phyloP scores from a whole-genome alignment of 2,888 invertebrate species.

The Ypsolopha scabrella region DNA sequence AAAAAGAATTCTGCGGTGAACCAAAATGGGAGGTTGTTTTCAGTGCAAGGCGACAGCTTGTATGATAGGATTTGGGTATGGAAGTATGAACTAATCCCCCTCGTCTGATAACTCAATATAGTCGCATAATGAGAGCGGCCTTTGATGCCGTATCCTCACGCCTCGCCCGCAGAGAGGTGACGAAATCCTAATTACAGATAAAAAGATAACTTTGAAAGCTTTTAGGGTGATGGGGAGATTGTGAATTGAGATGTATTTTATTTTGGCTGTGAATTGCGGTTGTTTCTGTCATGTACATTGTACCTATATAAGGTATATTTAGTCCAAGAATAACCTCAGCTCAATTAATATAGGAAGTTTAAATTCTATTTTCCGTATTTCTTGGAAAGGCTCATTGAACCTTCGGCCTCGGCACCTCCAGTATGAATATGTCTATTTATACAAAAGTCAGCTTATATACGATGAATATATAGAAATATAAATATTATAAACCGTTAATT shows the following conservation, averaged over 20 bases:
- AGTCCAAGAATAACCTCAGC: too few species aligned
- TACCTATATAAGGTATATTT: too few species aligned
- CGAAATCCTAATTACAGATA: constrained; percentile 69
- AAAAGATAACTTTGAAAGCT: constrained; percentile 61
- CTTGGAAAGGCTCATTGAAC: too few species aligned
- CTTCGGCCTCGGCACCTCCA: too few species aligned
- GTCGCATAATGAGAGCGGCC: constrained; percentile 62
- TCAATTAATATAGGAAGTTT: too few species aligned
- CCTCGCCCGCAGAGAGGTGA: constrained; percentile 39
- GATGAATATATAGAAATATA: too few species aligned
- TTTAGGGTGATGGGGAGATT: constrained; percentile 14
- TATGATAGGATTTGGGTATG: constrained; percentile 69
- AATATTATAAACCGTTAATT: too few species aligned
- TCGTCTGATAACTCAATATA: constrained; percentile 68
- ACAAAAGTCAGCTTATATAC: too few species aligned
- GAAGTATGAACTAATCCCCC: constrained; percentile 70
- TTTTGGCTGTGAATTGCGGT: too few species aligned
- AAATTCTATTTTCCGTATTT: too few species aligned
- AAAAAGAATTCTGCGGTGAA: constrained; percentile 47
- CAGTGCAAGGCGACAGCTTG: constrained; percentile 68
- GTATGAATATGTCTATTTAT: too few species aligned
- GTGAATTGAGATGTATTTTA: constrained; percentile 12
- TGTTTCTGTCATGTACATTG: too few species aligned
- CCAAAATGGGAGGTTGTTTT: constrained; percentile 62
- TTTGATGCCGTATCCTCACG: constrained; percentile 38